Evolutionary conservation across 2,113 vertebrate species (phyloP).

Genomic region (Sisor rabdophorus): DNA sequence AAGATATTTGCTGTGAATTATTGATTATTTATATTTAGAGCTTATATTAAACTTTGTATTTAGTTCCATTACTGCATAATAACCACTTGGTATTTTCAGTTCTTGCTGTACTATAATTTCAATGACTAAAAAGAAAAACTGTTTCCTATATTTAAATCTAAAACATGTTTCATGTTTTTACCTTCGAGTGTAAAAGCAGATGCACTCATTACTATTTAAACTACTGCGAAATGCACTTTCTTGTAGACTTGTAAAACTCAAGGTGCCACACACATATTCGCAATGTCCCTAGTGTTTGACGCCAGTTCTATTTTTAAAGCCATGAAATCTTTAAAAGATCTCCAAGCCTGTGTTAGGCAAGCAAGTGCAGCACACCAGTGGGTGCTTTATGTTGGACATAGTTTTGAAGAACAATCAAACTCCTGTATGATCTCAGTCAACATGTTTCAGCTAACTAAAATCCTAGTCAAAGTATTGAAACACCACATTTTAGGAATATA

Average conservation of each 20-base stretch:
- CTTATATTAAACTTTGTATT: background rate
- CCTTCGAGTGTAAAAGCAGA: background rate
- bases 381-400: background rate
- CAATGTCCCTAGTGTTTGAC: constrained; percentile 24
- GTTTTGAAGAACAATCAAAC: constrained; percentile 35
- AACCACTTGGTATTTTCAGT: background rate
- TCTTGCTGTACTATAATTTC: background rate
- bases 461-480: constrained; percentile 4
- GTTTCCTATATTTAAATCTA: background rate
- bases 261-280: constrained; percentile 27
- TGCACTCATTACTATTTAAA: background rate
- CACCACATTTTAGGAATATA: background rate
- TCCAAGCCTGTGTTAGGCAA: constrained; percentile 3
- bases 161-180: background rate
- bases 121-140: background rate
- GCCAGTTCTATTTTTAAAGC: constrained; percentile 44
- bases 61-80: background rate
- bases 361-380: background rate
- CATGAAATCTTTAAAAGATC: constrained; percentile 43
- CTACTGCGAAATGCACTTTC: background rate
- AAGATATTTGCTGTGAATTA: background rate
- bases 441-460: constrained; percentile 30
- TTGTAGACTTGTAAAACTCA: background rate
- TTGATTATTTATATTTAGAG: background rate
- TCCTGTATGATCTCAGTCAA: constrained; percentile 29